phyloP scores from a whole-genome alignment of 2,113 vertebrate genomes.

The Siniperca chuatsi region DNA sequence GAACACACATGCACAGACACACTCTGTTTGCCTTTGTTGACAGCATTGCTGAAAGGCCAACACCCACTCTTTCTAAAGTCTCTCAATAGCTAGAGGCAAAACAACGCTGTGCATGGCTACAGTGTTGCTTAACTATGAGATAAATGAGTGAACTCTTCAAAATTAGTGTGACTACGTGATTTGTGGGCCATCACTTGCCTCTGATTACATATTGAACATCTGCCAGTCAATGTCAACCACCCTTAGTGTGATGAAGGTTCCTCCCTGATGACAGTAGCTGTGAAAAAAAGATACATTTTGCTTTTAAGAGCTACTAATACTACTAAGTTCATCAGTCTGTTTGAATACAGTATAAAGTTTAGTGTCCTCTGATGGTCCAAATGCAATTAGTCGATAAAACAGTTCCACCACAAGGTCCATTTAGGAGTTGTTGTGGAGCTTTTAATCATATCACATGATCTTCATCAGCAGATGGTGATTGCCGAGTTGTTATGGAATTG shows the following conservation, averaged over 20 bases:
- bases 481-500: not conserved
- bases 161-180: not conserved
- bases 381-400: not conserved
- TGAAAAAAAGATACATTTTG: no score
- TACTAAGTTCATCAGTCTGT: not conserved
- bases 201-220: constrained; percentile 2
- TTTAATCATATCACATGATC: not conserved
- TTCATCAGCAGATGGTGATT: not conserved
- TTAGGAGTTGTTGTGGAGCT: not conserved
- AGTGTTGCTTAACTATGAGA: not conserved
- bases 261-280: not conserved
- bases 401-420: not conserved
- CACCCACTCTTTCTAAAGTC: constrained; percentile 52
- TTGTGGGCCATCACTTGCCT: not conserved
- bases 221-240: not conserved
- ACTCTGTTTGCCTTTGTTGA: constrained; percentile 38
- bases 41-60: constrained; percentile 35
- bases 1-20: constrained; percentile 30
- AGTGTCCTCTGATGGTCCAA: not conserved
- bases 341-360: not conserved
- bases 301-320: not conserved
- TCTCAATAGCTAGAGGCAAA: constrained; percentile 15
- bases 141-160: constrained; percentile 42
- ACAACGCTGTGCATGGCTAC: constrained; percentile 8
- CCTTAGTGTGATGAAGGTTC: not conserved